Evolutionary conservation across 2,888 invertebrate species (phyloP).

Genomic region (Drosophila conformis): DNA sequence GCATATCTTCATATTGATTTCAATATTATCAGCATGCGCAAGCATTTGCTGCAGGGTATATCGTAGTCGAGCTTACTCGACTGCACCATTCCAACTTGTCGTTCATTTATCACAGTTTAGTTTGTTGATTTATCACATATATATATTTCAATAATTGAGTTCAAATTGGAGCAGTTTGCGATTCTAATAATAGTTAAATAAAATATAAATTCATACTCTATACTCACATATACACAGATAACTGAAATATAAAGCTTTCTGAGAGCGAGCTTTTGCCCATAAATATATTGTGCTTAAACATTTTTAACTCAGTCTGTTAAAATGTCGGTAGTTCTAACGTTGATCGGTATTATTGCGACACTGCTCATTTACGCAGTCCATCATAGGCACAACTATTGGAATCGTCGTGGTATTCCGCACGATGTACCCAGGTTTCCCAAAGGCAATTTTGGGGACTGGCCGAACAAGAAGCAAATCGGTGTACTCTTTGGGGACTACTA

Average conservation of each 20-base stretch:
- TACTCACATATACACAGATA: neutral
- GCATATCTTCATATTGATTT: too few relatives aligned
- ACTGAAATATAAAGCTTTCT: conserved; percentile 6
- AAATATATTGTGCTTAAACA: conserved; percentile 15
- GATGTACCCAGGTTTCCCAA: conserved; percentile 57
- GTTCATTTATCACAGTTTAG: neutral
- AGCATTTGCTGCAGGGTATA: neutral
- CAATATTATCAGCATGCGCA: neutral
- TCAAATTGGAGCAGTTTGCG: neutral
- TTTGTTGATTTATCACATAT: too few relatives aligned
- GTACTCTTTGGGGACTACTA: conserved; percentile 59
- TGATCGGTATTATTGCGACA: conserved; percentile 40
- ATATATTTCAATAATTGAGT: conserved; percentile 1
- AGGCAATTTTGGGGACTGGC: conserved; percentile 70
- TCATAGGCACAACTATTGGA: conserved; percentile 66
- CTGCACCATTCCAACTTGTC: neutral
- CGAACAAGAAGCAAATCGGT: conserved; percentile 42
- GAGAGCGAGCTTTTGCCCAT: conserved; percentile 35
- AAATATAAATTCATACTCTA: neutral
- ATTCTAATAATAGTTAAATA: neutral
- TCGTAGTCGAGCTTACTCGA: neutral
- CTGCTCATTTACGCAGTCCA: conserved; percentile 53
- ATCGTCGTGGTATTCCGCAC: conserved; percentile 66
- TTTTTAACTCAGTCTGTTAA: conserved; percentile 32
- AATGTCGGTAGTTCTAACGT: conserved; percentile 56